These are phyloP conservation scores for Cyrtonyx montezumae DNA, from an alignment of 2,113 vertebrate species.

Conservation along the genomic window DNA sequence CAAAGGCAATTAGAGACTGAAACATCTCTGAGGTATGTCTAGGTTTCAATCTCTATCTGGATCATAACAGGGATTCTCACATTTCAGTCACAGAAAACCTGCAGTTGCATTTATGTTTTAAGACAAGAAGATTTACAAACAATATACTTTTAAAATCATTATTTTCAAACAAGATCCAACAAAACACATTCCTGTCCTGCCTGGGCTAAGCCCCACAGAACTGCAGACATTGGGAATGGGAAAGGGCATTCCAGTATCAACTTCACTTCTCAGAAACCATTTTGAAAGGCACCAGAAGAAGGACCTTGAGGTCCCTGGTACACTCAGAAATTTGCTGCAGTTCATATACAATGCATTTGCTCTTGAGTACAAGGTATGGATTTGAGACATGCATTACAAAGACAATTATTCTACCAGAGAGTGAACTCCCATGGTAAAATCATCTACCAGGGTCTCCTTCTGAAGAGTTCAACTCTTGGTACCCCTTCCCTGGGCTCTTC, in stretches of 20 bases:
- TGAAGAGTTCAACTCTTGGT: background rate
- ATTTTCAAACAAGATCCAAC: background rate
- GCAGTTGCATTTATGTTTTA: accelerated
- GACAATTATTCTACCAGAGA: background rate
- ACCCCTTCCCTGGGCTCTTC: background rate
- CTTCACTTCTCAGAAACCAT: background rate
- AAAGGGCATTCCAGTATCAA: background rate
- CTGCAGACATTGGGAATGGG: background rate
- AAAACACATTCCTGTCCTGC: background rate
- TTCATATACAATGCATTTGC: background rate
- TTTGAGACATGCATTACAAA: background rate
- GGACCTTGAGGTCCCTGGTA: background rate
- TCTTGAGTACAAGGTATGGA: background rate
- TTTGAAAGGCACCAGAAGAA: background rate
- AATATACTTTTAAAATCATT: background rate
- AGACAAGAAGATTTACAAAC: background rate
- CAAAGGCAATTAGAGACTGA: background rate
- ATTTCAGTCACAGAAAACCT: background rate
- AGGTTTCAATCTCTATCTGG: background rate
- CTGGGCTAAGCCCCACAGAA: background rate
- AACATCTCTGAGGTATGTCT: background rate
- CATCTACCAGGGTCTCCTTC: background rate
- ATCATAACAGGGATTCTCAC: background rate
- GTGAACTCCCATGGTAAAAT: background rate
- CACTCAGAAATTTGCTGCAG: background rate